Evolutionary conservation across 2,113 vertebrate species (phyloP), one percentile per base, ranked within the genome.

Genomic region (Microcebus ravelobensis): DNA sequence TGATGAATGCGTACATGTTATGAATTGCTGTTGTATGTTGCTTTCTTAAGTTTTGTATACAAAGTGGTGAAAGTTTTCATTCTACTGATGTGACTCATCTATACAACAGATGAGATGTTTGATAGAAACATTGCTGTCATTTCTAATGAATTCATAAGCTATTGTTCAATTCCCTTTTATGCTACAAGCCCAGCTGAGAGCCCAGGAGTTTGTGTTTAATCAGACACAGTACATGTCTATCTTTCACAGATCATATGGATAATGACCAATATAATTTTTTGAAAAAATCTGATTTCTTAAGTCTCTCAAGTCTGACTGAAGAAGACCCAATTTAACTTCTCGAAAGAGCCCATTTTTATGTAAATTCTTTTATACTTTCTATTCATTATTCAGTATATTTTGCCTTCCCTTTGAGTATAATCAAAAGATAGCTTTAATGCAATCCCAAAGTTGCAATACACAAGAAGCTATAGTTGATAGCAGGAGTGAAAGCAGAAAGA

Each of bases 91-190:
- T 84, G 96, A 98, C 55, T 98, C 96, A 95, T 90, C 94, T 91
- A 92, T 97, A 92, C 95, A 98, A 97, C 96, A 97, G 97, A 97
- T 87, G 97, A 95, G 96, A 97, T 96, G 97, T 94, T 96, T 97
- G 90, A 95, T 95, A 73, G 92, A 82, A 95, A 92, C 91, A 91
- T 79, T 88, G 95, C 90, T 95, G 83, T 96, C 95, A 91, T 96
- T 96, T 92, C 95, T 97, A 98, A 96, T 86, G 73, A 79, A 96
- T 97, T 97, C 61, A 96, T 97, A 96, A 97, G 55, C 96, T 97
- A 87, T 97, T 97, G 89, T 98, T 98, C 94, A 97, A 25, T 12
- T 96, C 20, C 71, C 81, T 94, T 97, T 94, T 87, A 50, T 91
- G 94, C 84, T 73, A 85, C 95, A 96, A 94, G 91, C 95, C 88